These are phyloP conservation scores for Hyles lineata DNA, from an alignment of 2,888 invertebrate genomes.

Conservation along the genomic window DNA sequence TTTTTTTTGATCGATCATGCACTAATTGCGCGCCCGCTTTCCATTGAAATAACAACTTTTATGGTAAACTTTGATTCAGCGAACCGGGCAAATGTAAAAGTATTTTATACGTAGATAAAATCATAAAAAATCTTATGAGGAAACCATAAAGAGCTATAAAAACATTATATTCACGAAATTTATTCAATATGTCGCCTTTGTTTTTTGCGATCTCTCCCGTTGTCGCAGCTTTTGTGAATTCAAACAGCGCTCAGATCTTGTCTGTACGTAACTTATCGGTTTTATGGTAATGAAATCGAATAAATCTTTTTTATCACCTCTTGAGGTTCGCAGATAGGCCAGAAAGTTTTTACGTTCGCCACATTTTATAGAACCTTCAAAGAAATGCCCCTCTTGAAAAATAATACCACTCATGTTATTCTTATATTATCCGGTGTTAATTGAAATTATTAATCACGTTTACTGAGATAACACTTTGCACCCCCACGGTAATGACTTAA, in stretches of 20 bases:
- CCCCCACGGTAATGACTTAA: neutral
- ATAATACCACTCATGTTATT: neutral
- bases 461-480: neutral
- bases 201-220: slow-evolving; percentile 20
- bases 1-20: slow-evolving; percentile 17
- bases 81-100: slow-evolving; percentile 1
- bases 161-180: slow-evolving; percentile 23
- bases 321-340: slow-evolving; percentile 23
- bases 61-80: neutral
- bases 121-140: slow-evolving; percentile 16
- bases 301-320: slow-evolving; percentile 61
- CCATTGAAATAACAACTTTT: neutral
- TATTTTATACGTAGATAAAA: slow-evolving; percentile 13
- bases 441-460: slow-evolving; percentile 1
- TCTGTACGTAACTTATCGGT: slow-evolving; percentile 51
- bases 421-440: neutral
- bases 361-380: slow-evolving; percentile 2
- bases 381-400: neutral
- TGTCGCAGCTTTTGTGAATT: slow-evolving; percentile 15
- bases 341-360: slow-evolving; percentile 3
- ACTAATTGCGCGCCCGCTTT: neutral
- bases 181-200: slow-evolving; percentile 23
- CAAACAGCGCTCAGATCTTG: slow-evolving; percentile 23
- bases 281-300: slow-evolving; percentile 65
- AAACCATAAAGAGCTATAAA: slow-evolving; percentile 24